These are phyloP conservation scores for Bibio marci DNA, from an alignment of 2,888 invertebrate genomes.

Conservation along the genomic window DNA sequence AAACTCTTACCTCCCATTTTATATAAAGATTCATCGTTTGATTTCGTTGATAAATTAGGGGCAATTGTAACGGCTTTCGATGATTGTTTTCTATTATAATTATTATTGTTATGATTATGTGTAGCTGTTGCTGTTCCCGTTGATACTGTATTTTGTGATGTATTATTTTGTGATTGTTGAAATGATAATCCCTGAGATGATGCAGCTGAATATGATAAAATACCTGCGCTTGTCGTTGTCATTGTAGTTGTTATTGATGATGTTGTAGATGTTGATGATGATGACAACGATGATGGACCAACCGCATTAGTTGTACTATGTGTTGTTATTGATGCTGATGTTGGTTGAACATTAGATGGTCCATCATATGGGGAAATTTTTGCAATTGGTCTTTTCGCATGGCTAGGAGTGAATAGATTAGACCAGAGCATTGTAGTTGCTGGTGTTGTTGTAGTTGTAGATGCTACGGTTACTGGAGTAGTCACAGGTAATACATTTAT, in stretches of 20 bases:
- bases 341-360: constrained; percentile 15
- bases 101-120: not conserved
- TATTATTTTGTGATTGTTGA: not conserved
- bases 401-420: constrained; percentile 13
- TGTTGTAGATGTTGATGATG: not conserved
- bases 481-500: too few species aligned
- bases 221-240: not conserved
- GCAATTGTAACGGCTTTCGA: too few species aligned
- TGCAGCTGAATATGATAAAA: constrained; percentile 27
- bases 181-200: constrained; percentile 25
- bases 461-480: constrained; percentile 15
- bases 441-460: constrained; percentile 13
- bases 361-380: constrained; percentile 40
- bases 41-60: not conserved
- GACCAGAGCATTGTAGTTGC: constrained; percentile 23
- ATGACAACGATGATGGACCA: not conserved
- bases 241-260: constrained; percentile 3
- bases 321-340: constrained; percentile 10
- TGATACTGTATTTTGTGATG: not conserved
- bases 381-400: constrained; percentile 35
- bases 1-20: constrained; percentile 5
- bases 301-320: not conserved
- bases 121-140: constrained; percentile 6
- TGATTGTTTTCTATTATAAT: too few species aligned
- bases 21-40: constrained; percentile 2